Base-by-base conservation (phyloP, 2,113 vertebrate species). In the Corapipo altera region DNA sequence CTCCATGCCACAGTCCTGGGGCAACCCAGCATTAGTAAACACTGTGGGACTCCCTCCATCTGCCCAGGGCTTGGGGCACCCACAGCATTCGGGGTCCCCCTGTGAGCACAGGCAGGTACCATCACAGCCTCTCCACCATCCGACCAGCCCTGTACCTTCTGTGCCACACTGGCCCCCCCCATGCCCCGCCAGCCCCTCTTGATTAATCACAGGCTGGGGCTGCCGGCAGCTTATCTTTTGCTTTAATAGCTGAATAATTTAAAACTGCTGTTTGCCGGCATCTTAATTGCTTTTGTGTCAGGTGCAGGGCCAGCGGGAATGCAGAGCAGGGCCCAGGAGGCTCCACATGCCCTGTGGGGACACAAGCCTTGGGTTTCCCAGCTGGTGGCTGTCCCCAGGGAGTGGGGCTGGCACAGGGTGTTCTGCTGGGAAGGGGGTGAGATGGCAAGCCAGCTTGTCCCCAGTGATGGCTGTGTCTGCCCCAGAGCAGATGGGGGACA, bases 181-280 rank as follows among this genome's bases (percentile, higher is more conserved):
- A 0, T 0, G 0, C 83, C 78, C 70, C 9, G 7, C 54, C 85
- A 93, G 83, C 95, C 79, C 91, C 81, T 85, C 96, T 64, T 97
- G 97, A 97, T 98, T 98, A 98, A 98, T 98, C 97, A 96, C 93
- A 94, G 88, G 93, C 96, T 85, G 85, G 95, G 95, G 90, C 97
- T 95, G 96, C 97, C 70, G 15, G 91, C 96, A 98, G 97, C 97
- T 98, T 98, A 98, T 98, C 97, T 97, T 95, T 83, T 95, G 88
- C 96, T 95, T 98, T 98, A 98, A 98, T 98, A 97, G 97, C 97
- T 96, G 97, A 98, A 97, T 98, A 98, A 98, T 98, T 98, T 97
- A 93, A 97, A 94, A 93, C 75, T 24, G 86, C 96, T 96, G 89
- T 94, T 96, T 97, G 95, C 84, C 3, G 3, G 97, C 94, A 65